Base-by-base conservation (phyloP, 2,888 invertebrate genomes). In the Zhuqinia jingwanae region DNA sequence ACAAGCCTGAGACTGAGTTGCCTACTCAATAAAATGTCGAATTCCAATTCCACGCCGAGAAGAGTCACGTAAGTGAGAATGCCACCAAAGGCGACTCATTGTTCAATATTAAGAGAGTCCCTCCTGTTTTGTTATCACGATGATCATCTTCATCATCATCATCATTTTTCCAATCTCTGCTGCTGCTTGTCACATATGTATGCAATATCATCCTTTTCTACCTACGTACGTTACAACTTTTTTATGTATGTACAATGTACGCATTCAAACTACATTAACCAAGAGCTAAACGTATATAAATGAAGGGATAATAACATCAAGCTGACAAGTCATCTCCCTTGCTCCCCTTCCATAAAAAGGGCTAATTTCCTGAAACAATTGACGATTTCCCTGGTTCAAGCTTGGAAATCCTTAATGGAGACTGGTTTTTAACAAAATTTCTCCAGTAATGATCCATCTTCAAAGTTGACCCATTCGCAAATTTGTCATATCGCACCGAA, bases 41-140 rank as follows among this genome's bases (percentile, higher is more conserved):
- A 73, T 27, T 73, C 73, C 73, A 27, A 73, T 73, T 73, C 25
- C n/a, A 36, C 36, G 8, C 6, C 22, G 25, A 70, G 17, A 42
- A 68, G 42, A 68, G 36, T 45, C 2, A 45, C 5, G 45, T 11
- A 10, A 70, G 22, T n/a, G 2, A 22, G 47, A 70, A 85, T 75
- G 53, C 79, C 79, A 85, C 79, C 79, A 85, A 65, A 73, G 80
- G 80, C 27, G 75, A 56, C 36, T 45, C 56, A 56, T 86, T 86
- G 79, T 85, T 75, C 63, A 65, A 75, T 50, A 85, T 68, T 65
- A 68, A 83, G 77, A n/a, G 73, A 27, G 30, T 73, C 73, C 73
- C 50, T 73, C 73, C 73, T 73, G 73, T 73, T 73, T 73, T 45
- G 20, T 15, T 73, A 73, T 73, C 73, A 73, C 13, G 50, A n/a